phyloP scores from a whole-genome alignment of 2,888 invertebrate genomes.

The Agrochola lota region DNA sequence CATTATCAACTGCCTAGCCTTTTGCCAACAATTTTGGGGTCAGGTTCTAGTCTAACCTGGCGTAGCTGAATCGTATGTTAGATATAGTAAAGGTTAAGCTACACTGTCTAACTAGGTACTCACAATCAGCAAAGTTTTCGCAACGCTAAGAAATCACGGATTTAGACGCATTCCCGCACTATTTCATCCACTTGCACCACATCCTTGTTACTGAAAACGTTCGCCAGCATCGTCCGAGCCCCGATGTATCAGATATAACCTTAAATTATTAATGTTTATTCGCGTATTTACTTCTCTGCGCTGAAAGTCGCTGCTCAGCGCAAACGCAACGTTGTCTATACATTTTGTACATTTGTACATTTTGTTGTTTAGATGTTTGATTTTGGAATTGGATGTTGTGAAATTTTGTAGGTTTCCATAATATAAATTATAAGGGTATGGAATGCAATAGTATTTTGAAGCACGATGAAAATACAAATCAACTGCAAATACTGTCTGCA shows the following conservation, averaged over 20 bases:
- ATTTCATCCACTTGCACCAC: constrained; percentile 37
- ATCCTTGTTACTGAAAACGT: constrained; percentile 63
- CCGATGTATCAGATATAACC: constrained; percentile 77
- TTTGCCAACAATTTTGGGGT: too few species aligned
- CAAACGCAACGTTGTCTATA: constrained; percentile 35
- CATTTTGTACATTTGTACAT: constrained; percentile 18
- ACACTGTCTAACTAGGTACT: neutral
- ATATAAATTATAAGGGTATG: neutral
- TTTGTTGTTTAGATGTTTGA: constrained; percentile 10
- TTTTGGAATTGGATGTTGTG: neutral
- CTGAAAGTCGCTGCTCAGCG: constrained; percentile 56
- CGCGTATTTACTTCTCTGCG: constrained; percentile 70
- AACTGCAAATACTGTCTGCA: neutral
- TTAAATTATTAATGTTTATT: constrained; percentile 82
- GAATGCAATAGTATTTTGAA: neutral
- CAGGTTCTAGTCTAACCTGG: neutral
- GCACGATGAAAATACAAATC: neutral
- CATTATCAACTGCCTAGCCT: neutral
- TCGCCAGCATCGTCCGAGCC: constrained; percentile 67
- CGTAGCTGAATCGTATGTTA: neutral
- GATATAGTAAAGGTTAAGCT: neutral
- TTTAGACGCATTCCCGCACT: neutral
- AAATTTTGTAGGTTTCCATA: neutral
- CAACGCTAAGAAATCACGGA: neutral
- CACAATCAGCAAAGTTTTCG: too few species aligned